phyloP scores from a whole-genome alignment of 2,113 vertebrate species.

The Scopus umbretta region DNA sequence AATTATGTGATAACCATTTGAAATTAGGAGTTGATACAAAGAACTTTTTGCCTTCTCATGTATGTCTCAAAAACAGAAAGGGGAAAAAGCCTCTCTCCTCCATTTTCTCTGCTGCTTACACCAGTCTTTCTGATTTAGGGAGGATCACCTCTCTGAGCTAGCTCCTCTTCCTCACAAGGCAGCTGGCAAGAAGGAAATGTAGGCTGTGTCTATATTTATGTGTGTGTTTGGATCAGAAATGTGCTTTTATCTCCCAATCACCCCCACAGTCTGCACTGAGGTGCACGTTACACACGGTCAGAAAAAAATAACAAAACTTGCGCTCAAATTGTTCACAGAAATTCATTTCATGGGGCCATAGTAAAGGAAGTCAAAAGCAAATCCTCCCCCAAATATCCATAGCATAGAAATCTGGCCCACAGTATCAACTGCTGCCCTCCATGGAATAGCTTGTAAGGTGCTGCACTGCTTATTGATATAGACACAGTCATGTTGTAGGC shows the following conservation, averaged over 20 bases:
- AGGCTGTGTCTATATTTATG: neutral
- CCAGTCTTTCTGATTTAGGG: neutral
- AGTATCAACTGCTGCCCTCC: neutral
- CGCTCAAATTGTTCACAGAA: neutral
- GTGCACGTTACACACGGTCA: neutral
- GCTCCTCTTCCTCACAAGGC: neutral
- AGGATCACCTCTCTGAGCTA: neutral
- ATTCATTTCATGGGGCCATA: neutral
- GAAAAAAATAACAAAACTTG: constrained; percentile 12
- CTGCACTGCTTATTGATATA: neutral
- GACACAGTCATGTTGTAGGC: neutral
- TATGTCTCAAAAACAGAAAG: neutral
- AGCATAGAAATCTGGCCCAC: neutral
- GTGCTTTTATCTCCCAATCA: neutral
- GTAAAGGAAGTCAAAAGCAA: neutral
- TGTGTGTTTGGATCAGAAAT: constrained; percentile 5
- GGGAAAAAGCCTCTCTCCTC: neutral
- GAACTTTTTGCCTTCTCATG: neutral
- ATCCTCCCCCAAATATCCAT: neutral
- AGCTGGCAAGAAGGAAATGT: constrained; percentile 4
- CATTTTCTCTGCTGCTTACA: neutral
- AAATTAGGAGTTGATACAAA: neutral
- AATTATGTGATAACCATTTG: neutral
- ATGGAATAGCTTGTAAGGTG: neutral
- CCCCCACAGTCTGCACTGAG: constrained; percentile 8